Conservation (phyloP, 2,888 invertebrate genomes). For the Drosophila testacea region DNA sequence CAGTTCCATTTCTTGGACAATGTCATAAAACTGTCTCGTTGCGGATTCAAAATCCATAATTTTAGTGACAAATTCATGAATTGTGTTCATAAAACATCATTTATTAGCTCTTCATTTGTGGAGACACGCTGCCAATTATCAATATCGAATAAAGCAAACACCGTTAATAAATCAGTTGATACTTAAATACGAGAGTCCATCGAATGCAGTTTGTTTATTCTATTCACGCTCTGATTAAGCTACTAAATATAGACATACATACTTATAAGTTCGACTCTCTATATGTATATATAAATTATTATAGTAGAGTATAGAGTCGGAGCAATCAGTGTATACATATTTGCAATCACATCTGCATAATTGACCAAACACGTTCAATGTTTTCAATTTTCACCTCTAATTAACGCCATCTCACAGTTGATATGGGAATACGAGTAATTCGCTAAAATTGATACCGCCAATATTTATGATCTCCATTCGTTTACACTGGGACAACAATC, state of each 20-base stretch:
- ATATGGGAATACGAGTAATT: conserved; percentile 52
- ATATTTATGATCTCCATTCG: conserved; percentile 61
- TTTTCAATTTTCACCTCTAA: conserved; percentile 78
- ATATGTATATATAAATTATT: not conserved
- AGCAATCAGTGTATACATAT: conserved; percentile 40
- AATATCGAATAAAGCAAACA: conserved; percentile 12
- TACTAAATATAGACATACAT: conserved; percentile 61
- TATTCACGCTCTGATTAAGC: conserved; percentile 73
- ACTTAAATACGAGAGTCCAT: not conserved
- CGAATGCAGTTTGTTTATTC: conserved; percentile 37
- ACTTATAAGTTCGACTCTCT: not conserved
- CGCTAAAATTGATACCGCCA: conserved; percentile 56
- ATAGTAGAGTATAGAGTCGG: not conserved
- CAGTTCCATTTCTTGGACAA: not conserved
- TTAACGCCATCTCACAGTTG: conserved; percentile 63
- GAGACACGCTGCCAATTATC: conserved; percentile 12
- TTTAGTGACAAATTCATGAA: conserved; percentile 7
- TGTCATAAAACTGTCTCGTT: conserved; percentile 4
- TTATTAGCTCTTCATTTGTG: conserved; percentile 26
- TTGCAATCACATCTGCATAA: conserved; percentile 70
- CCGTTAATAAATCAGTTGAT: conserved; percentile 32
- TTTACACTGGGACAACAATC: conserved; percentile 41
- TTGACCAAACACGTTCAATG: conserved; percentile 70
- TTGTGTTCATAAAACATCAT: conserved; percentile 11
- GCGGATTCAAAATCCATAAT: not conserved